Base-by-base conservation (phyloP, 2,113 vertebrate species). In the Speoplatyrhinus poulsoni region DNA sequence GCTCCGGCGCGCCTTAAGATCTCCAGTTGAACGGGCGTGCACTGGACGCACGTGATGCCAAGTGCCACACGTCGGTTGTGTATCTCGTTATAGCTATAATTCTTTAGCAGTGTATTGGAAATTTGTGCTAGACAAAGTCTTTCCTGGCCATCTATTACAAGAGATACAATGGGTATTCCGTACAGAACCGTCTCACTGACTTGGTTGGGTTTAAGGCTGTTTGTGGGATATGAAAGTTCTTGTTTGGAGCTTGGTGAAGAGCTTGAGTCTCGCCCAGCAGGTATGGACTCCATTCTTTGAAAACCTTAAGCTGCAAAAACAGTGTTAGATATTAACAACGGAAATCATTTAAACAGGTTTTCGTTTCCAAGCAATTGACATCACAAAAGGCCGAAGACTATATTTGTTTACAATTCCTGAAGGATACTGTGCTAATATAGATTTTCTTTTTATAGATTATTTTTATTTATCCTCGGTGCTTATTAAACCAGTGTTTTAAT, bases 61-160 rank as follows among this genome's bases (percentile, higher is more conserved):
- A 96, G 91, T n/a, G 95, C 95, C 86, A 96, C 95, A 3, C 95
- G 93, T 41, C 95, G 90, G 84, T 96, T 96, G 90, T 96, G 95
- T 60, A 96, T 96, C 87, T 96, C 95, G 91, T 96, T 96, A 69
- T 96, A 96, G 87, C 95, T 96, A 87, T 95, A 96, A 84, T 93
- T 93, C 88, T 96, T 96, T 69, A 96, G 77, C 26, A 96, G 87
- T 0, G 95, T 96, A 88, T 96, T 96, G 47, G 95, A 96, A 75
- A 96, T 96, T 82, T 96, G 95, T 0, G 95, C 95, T 54, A 96
- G 91, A 65, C 95, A 96, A 64, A 96, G 93, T 83, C 95, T 93
- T 85, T 96, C 96, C 84, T 96, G 95, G 53, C 96, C 95, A 85
- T 98, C 96, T 82, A 98, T 97, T 72, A 98, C 96, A 91, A 98